phyloP scores from a whole-genome alignment of 2,888 invertebrate genomes.

The Phragmatobia fuliginosa region DNA sequence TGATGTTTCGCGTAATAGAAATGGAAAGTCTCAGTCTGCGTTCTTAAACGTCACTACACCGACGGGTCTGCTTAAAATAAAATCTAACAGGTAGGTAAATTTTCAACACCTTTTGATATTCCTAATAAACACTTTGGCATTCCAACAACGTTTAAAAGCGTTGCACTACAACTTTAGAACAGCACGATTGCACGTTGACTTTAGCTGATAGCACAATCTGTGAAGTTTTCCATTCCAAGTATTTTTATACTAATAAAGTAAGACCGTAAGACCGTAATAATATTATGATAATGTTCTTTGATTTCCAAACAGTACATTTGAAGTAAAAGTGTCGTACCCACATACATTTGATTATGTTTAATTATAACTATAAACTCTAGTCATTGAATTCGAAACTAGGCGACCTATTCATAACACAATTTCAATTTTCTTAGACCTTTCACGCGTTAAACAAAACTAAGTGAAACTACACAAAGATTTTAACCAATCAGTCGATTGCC shows the following conservation, averaged over 20 bases:
- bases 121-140: background rate
- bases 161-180: background rate
- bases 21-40: too few species aligned
- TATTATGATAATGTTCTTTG: background rate
- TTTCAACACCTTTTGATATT: background rate
- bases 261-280: background rate
- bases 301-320: background rate
- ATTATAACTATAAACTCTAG: background rate
- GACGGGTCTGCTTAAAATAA: background rate
- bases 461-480: constrained; percentile 41
- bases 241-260: background rate
- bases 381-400: constrained; percentile 5
- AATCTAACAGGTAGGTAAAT: background rate
- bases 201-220: too few species aligned
- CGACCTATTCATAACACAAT: constrained; percentile 38
- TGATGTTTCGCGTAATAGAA: too few species aligned
- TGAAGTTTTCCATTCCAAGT: background rate
- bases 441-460: constrained; percentile 31
- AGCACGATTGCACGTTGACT: background rate
- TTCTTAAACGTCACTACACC: background rate
- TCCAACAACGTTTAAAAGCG: background rate
- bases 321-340: background rate
- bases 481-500: constrained; percentile 34
- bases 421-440: constrained; percentile 38
- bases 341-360: background rate